phyloP scores from a whole-genome alignment of 1,140 invertebrate genomes.

The Bombus breviceps region DNA sequence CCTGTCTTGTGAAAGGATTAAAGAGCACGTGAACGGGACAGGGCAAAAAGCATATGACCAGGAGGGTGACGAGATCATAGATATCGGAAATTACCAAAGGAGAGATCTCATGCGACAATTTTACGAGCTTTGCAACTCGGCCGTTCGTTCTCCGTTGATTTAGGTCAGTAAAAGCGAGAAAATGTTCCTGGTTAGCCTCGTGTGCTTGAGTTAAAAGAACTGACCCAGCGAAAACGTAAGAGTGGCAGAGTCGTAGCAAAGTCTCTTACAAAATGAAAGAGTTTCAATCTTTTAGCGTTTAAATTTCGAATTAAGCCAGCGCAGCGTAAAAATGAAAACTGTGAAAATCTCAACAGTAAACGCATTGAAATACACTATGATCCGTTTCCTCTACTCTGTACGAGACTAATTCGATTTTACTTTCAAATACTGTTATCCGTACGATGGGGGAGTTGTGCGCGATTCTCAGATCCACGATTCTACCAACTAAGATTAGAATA shows the following conservation, averaged over 20 bases:
- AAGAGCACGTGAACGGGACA: background rate
- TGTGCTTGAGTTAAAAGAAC: constrained; percentile 25
- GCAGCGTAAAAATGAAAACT: background rate
- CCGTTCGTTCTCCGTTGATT: constrained; percentile 25
- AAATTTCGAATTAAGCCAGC: background rate
- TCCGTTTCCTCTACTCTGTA: too few species aligned
- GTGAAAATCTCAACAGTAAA: background rate
- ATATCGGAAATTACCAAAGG: constrained; percentile 23
- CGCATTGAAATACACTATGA: background rate
- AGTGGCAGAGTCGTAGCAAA: background rate
- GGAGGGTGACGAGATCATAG: background rate
- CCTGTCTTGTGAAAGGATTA: background rate
- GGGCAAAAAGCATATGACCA: background rate
- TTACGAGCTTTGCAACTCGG: constrained; percentile 19
- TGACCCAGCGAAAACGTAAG: constrained; percentile 20
- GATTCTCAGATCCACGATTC: too few species aligned
- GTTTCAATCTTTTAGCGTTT: constrained; percentile 1
- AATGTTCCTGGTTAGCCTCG: constrained; percentile 18
- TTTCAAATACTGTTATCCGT: too few species aligned
- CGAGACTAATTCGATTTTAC: background rate
- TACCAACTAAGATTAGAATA: too few species aligned
- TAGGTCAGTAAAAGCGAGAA: constrained; percentile 34
- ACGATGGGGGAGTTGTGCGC: too few species aligned
- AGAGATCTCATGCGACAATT: constrained; percentile 22
- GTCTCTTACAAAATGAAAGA: background rate